A percentile compares a stretch with the other conserved stretches of the same genome.
These are phyloP conservation scores for Apus apus DNA, from an alignment of 2,113 vertebrate genomes.

Conservation along the genomic window DNA sequence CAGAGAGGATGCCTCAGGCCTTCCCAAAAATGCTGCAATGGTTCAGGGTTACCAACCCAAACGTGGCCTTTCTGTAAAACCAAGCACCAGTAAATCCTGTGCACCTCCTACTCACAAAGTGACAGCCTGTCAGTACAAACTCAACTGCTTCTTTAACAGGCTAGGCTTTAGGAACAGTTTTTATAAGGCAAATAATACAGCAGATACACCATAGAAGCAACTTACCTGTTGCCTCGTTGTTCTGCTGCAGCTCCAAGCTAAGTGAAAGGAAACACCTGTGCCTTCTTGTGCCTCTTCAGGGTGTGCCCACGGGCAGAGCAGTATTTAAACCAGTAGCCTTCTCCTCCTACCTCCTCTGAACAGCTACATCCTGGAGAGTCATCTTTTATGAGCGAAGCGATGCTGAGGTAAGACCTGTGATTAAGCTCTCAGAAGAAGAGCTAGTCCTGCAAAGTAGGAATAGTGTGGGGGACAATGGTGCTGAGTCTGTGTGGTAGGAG, in stretches of 20 bases:
- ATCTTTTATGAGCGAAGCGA: accelerated
- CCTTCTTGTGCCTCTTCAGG: background rate
- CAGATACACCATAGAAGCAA: background rate
- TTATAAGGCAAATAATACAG: background rate
- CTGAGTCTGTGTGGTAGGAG: background rate
- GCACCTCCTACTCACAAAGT: accelerated
- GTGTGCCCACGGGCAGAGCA: background rate
- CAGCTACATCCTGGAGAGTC: accelerated
- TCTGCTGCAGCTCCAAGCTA: background rate
- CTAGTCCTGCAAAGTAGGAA: background rate
- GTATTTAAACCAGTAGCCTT: background rate
- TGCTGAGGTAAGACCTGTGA: background rate
- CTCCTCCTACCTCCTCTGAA: accelerated
- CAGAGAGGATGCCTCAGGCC: accelerated
- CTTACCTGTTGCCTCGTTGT: background rate
- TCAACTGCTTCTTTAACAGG: accelerated
- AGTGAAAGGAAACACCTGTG: background rate
- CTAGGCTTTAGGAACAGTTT: background rate
- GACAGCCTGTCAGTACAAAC: background rate
- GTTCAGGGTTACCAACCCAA: background rate
- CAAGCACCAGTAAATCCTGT: background rate
- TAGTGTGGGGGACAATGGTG: background rate
- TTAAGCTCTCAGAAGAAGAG: accelerated
- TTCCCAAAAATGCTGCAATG: background rate
- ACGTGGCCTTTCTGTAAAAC: background rate